Conservation (phyloP, 2,888 invertebrate genomes). For the Cephus spinipes region DNA sequence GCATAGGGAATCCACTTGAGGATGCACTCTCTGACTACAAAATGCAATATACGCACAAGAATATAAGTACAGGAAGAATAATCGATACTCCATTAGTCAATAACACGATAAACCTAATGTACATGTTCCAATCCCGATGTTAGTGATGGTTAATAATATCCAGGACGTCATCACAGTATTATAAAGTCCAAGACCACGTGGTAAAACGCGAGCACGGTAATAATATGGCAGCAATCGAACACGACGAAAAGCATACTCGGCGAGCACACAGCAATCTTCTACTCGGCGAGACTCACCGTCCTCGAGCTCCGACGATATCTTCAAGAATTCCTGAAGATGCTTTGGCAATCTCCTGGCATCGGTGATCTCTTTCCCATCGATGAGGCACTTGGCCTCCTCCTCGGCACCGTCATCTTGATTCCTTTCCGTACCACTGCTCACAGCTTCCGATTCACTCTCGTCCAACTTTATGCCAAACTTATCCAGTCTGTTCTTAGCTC, state of each 20-base stretch:
- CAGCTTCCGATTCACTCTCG: slow-evolving; percentile 74
- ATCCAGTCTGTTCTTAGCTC: slow-evolving; percentile 78
- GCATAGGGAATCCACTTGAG: not conserved
- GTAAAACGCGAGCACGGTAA: slow-evolving; percentile 1
- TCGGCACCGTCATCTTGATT: slow-evolving; percentile 35
- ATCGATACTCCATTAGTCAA: not conserved
- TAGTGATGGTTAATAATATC: not conserved
- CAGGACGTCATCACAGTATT: not conserved
- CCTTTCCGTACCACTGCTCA: slow-evolving; percentile 58
- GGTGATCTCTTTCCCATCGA: slow-evolving; percentile 75
- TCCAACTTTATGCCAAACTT: slow-evolving; percentile 77
- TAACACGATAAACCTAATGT: not conserved
- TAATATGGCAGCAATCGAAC: slow-evolving; percentile 23
- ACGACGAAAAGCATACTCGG: slow-evolving; percentile 23
- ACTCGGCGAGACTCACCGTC: slow-evolving; percentile 69
- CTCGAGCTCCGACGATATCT: slow-evolving; percentile 69
- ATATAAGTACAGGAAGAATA: not conserved
- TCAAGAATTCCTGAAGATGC: slow-evolving; percentile 84
- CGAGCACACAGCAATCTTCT: slow-evolving; percentile 32
- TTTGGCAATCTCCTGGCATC: slow-evolving; percentile 77
- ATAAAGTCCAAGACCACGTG: not conserved
- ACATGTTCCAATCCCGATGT: not conserved
- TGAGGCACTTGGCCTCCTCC: slow-evolving; percentile 69
- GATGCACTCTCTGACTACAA: not conserved
- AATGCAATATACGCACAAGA: not conserved